Conservation (phyloP, 2,888 invertebrate species). For the Agrilus cyanescens region DNA sequence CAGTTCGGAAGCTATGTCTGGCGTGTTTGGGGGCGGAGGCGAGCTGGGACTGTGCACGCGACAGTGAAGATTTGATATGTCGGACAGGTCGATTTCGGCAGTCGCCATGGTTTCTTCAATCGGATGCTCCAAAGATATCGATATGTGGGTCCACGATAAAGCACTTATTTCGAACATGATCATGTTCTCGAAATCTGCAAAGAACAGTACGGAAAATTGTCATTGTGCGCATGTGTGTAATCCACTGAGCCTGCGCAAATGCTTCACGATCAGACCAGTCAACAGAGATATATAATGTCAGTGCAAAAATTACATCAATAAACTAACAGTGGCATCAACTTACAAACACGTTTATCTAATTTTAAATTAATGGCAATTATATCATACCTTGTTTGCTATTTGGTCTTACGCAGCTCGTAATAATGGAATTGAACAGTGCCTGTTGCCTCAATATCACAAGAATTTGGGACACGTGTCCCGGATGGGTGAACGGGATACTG, state of each 20-base stretch:
- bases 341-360: too few relatives aligned
- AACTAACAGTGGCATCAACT: too few relatives aligned
- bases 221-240: not conserved
- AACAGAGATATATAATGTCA: too few relatives aligned
- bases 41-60: slow-evolving; percentile 53
- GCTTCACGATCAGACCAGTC: not conserved
- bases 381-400: slow-evolving; percentile 71
- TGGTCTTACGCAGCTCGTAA: slow-evolving; percentile 79
- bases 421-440: slow-evolving; percentile 79
- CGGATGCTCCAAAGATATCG: slow-evolving; percentile 86
- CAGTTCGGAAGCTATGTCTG: slow-evolving; percentile 41
- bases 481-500: slow-evolving; percentile 86
- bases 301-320: too few relatives aligned
- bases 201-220: slow-evolving; percentile 8
- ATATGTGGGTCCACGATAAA: slow-evolving; percentile 78
- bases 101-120: slow-evolving; percentile 87
- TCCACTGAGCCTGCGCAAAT: not conserved
- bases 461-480: slow-evolving; percentile 82
- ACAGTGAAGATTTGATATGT: slow-evolving; percentile 69
- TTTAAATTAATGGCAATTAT: too few relatives aligned
- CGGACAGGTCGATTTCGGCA: slow-evolving; percentile 75
- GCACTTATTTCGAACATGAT: slow-evolving; percentile 90
- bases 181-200: slow-evolving; percentile 55
- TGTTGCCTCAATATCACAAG: slow-evolving; percentile 77
- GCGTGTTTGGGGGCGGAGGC: slow-evolving; percentile 27